phyloP scores from a whole-genome alignment of 2,888 invertebrate species.

The Galerucella calmariensis region DNA sequence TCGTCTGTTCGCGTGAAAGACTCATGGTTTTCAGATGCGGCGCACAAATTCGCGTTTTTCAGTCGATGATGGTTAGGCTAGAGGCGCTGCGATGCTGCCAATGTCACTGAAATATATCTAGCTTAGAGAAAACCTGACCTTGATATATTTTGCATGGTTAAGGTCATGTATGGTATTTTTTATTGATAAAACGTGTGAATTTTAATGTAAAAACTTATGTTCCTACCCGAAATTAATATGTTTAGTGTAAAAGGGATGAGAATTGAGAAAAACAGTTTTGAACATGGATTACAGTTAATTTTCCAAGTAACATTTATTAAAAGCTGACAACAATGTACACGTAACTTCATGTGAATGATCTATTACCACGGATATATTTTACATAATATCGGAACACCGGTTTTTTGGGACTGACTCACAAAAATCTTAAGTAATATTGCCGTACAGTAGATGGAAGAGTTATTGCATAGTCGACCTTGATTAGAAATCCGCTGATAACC shows the following conservation, averaged over 20 bases:
- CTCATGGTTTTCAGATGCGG: constrained; percentile 59
- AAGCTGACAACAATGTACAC: background rate
- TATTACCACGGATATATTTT: background rate
- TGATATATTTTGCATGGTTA: background rate
- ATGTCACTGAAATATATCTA: background rate
- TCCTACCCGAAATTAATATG: too few species aligned
- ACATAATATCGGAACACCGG: background rate
- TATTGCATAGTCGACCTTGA: background rate
- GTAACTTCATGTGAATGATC: background rate
- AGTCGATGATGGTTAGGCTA: constrained; percentile 22
- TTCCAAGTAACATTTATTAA: background rate
- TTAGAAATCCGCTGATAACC: background rate
- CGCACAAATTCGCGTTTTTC: constrained; percentile 14
- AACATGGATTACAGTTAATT: too few species aligned
- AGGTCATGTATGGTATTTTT: background rate
- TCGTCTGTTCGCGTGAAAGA: constrained; percentile 63
- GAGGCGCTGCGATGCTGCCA: constrained; percentile 14
- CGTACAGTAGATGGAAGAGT: background rate
- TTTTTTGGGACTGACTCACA: background rate
- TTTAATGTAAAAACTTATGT: too few species aligned
- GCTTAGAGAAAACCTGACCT: background rate
- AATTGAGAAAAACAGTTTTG: too few species aligned
- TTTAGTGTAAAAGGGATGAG: too few species aligned
- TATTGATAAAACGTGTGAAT: background rate
- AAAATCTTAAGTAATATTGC: background rate